Evolutionary conservation across 2,888 invertebrate species (phyloP).

Genomic region (Ormia ochracea): DNA sequence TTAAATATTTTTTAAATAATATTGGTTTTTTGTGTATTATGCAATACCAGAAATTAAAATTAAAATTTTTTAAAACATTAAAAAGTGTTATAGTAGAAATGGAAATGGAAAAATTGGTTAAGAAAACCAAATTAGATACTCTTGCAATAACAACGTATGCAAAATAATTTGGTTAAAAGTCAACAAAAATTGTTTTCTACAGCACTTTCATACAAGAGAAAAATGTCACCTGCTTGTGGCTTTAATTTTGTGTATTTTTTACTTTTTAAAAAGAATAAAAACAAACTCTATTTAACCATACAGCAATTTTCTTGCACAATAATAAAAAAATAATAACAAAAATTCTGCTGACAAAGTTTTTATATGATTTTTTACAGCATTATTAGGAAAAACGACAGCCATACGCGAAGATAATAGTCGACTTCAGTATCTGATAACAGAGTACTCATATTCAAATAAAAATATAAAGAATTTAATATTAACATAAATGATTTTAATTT

Average conservation of each 20-base stretch:
- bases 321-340: too few species aligned
- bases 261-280: neutral
- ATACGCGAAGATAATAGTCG: neutral
- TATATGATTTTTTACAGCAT: neutral
- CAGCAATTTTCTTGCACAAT: neutral
- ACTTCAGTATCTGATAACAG: neutral
- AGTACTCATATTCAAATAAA: too few species aligned
- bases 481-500: too few species aligned
- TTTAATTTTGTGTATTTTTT: slow-evolving; percentile 15
- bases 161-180: neutral
- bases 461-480: too few species aligned
- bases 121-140: neutral
- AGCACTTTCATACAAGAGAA: neutral
- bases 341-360: slow-evolving; percentile 50
- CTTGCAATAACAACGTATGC: neutral
- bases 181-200: neutral
- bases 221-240: slow-evolving; percentile 41
- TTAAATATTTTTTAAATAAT: too few species aligned
- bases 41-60: too few species aligned
- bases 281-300: neutral
- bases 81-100: too few species aligned
- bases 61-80: neutral
- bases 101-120: neutral
- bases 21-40: too few species aligned
- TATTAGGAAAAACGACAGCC: neutral